Evolutionary conservation across 2,888 invertebrate genomes (phyloP).

Genomic region (Campoplex capitator): DNA sequence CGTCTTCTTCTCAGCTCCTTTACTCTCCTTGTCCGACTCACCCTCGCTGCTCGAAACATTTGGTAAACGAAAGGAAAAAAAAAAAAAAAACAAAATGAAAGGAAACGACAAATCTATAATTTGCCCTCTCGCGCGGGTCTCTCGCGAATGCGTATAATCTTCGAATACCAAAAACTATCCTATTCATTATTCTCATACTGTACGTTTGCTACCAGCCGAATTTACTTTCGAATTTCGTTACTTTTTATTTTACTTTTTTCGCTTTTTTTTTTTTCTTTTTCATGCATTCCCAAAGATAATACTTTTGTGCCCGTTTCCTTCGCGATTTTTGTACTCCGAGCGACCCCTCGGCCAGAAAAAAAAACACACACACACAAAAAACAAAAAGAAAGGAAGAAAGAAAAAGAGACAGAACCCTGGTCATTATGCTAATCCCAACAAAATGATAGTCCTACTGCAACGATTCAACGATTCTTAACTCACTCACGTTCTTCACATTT

Average conservation of each 20-base stretch:
- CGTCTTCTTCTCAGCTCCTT: background rate
- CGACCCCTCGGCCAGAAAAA: constrained; percentile 24
- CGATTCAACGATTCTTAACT: constrained; percentile 59
- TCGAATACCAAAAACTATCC: constrained; percentile 84
- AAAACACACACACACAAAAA: too few relatives aligned
- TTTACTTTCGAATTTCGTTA: constrained; percentile 62
- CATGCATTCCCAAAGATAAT: constrained; percentile 51
- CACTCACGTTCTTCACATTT: constrained; percentile 58
- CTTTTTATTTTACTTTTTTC: constrained; percentile 18
- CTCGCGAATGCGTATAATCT: constrained; percentile 83
- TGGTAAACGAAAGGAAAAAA: background rate
- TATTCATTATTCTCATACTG: constrained; percentile 84
- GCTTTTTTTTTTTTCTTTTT: background rate
- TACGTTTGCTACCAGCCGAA: constrained; percentile 82
- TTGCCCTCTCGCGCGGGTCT: constrained; percentile 74
- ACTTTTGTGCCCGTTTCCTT: constrained; percentile 37
- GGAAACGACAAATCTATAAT: constrained; percentile 83
- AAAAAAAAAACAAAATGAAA: constrained; percentile 15
- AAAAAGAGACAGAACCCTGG: constrained; percentile 79
- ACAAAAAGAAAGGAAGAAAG: constrained; percentile 50
- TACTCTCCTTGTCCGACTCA: constrained; percentile 34
- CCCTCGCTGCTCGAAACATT: constrained; percentile 26
- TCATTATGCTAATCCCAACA: constrained; percentile 83
- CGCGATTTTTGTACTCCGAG: constrained; percentile 33
- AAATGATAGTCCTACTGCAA: constrained; percentile 81